Evolutionary conservation across 1,140 invertebrate genomes (phyloP).

Genomic region (Brachionus asplanchnoidis): DNA sequence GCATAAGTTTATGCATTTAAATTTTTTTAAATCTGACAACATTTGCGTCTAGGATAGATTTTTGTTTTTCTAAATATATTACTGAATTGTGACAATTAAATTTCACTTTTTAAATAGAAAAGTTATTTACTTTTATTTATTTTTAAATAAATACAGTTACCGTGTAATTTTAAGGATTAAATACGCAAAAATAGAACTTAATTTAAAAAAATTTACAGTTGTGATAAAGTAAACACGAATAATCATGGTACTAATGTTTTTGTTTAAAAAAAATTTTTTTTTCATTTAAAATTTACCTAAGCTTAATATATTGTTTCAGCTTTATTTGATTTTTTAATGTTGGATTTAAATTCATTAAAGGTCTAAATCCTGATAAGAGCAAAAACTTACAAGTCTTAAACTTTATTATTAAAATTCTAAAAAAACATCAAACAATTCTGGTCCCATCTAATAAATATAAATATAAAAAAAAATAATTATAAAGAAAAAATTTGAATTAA

Average conservation of each 20-base stretch:
- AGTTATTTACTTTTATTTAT: neutral
- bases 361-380: neutral
- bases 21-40: neutral
- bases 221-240: neutral
- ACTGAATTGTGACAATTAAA: neutral
- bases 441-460: too few species aligned
- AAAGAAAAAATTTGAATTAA: too few species aligned
- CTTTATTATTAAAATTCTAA: neutral
- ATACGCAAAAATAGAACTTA: neutral
- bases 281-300: neutral
- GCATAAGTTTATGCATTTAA: neutral
- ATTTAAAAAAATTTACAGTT: neutral
- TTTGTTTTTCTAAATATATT: neutral
- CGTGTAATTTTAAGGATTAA: neutral
- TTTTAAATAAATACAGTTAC: neutral
- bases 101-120: neutral
- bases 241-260: neutral
- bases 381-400: neutral
- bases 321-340: neutral
- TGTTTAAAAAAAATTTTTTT: neutral
- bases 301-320: neutral
- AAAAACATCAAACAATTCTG: neutral
- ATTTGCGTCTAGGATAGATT: neutral
- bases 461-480: too few species aligned
- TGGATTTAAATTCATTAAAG: neutral